phyloP scores from a whole-genome alignment of 2,888 invertebrate genomes.

The Psylliodes chrysocephalus region DNA sequence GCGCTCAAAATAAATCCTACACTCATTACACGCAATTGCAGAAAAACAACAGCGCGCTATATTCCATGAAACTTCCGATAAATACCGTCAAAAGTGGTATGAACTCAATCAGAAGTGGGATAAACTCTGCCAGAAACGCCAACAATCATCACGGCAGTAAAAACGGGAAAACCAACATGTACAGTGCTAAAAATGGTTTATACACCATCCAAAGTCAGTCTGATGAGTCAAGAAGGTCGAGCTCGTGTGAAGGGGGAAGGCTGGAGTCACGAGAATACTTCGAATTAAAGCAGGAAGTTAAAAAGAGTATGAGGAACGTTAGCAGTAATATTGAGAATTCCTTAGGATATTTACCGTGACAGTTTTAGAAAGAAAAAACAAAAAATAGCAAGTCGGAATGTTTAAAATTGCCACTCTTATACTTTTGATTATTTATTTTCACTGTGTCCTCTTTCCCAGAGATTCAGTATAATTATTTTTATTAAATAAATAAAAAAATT shows the following conservation, averaged over 20 bases:
- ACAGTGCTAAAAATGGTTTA: slow-evolving; percentile 62
- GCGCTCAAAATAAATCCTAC: slow-evolving; percentile 14
- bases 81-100: slow-evolving; percentile 15
- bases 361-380: no score
- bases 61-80: slow-evolving; percentile 8
- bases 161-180: slow-evolving; percentile 53
- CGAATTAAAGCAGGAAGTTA: slow-evolving; percentile 40
- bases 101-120: slow-evolving; percentile 22
- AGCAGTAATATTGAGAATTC: slow-evolving; percentile 73
- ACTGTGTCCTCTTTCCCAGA: no score
- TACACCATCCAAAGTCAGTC: slow-evolving; percentile 65
- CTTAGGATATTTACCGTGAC: slow-evolving; percentile 71
- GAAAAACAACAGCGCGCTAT: slow-evolving; percentile 35
- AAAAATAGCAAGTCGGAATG: no score
- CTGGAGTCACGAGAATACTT: slow-evolving; percentile 47
- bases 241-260: slow-evolving; percentile 49
- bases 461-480: no score
- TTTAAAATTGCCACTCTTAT: no score
- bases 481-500: no score
- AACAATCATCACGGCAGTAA: slow-evolving; percentile 10
- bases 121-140: no score
- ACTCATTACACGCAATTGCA: slow-evolving; percentile 28
- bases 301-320: slow-evolving; percentile 42
- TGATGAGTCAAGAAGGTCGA: slow-evolving; percentile 61
- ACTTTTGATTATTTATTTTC: no score